Base-by-base conservation (phyloP, 1,140 invertebrate genomes). In the Papilio glaucus region DNA sequence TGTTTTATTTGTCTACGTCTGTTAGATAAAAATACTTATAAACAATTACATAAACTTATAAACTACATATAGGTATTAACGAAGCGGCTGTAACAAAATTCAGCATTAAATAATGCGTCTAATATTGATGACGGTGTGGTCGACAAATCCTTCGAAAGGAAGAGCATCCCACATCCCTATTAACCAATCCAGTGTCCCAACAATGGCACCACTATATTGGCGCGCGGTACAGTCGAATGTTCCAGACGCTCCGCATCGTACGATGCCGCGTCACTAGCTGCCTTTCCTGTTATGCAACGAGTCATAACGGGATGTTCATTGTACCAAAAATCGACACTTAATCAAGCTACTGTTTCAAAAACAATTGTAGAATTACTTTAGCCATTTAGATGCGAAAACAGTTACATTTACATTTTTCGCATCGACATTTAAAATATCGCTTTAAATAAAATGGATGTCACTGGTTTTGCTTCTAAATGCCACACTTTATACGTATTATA, bases 121-220 rank as follows among this genome's bases (percentile, higher is more conserved):
- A 39, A 18, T 49, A 8, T 42, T 7, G 29, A 33, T 33, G 10
- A 24, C 8, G 1, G n/a, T 13, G n/a, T 39, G 0, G 21, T 12
- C 67, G 67, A 24, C 65, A 63, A n/a, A 29, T 45, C 42, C 18
- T 15, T 37, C 18, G 37, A 60, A 73, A 62, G 24, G 68, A 49
- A 73, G 67, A 61, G 33, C 42, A 73, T 38, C 72, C 70, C 75
- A 79, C 75, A 81, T 81, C 80, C 80, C 75, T 79, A 79, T 81
- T 81, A 81, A 53, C 72, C 68, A 75, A 78, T 73, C 41, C 49
- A 65, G 65, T 45, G 72, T 73, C 65, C 71, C 73, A 73, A 65
- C 62, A 65, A 65, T 65, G 37, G 70, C 71, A 62, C 21, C 70
- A 62, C n/a, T 61, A 39, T 70, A 72, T 72, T 77, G 70, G 45